Conservation (phyloP, 30 jellyfish, hydroid and myxozoan species). For the Haliclystus octoradiatus region DNA sequence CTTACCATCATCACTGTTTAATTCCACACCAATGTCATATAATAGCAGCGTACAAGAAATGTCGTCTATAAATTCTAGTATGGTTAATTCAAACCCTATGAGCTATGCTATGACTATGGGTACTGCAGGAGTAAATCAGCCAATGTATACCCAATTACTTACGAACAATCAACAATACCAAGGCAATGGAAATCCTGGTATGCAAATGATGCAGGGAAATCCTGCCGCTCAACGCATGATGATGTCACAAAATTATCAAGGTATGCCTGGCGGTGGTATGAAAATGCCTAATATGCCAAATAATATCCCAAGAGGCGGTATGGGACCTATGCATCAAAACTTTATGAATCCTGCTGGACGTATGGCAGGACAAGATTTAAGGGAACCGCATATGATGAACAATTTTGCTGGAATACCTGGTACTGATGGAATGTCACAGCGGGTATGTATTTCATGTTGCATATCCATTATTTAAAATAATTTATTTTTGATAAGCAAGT, state of each 20-base stretch:
- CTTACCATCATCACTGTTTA: neutral
- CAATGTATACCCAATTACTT: constrained; percentile 1
- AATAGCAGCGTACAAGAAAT: neutral
- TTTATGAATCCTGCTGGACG: constrained; percentile 6
- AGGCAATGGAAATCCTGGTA: neutral
- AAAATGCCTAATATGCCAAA: constrained; percentile 18
- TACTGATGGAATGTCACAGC: constrained; percentile 3
- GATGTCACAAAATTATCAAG: constrained; percentile 19
- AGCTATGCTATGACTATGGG: constrained; percentile 33
- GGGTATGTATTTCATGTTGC: constrained; percentile 12
- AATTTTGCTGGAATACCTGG: constrained; percentile 11
- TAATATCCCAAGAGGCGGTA: constrained; percentile 2
- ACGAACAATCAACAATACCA: neutral
- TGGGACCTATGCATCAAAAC: constrained; percentile 7
- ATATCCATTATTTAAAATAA: neutral
- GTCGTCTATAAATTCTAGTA: neutral
- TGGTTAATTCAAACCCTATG: neutral
- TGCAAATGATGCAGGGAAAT: neutral
- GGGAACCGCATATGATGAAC: constrained; percentile 14
- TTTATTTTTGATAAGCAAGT: neutral
- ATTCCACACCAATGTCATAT: neutral
- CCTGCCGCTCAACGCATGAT: constrained; percentile 4
- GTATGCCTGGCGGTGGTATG: constrained; percentile 23
- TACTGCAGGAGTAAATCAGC: constrained; percentile 27
- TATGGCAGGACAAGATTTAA: neutral